phyloP scores from a whole-genome alignment of 2,113 vertebrate species.

The Galbula dea region DNA sequence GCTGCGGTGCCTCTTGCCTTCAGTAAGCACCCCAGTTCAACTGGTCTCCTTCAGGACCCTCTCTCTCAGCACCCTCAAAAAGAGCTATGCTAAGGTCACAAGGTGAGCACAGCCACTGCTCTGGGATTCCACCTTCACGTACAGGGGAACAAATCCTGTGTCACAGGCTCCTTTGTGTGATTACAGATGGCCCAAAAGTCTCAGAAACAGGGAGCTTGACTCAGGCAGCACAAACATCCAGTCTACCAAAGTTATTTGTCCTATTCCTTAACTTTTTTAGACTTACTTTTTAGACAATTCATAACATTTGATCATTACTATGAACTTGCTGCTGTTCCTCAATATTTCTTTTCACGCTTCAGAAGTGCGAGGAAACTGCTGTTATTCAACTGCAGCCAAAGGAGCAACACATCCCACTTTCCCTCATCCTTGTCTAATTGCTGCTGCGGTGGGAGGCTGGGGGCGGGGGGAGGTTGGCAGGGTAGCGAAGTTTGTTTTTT shows the following conservation, averaged over 20 bases:
- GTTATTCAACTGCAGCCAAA: background rate
- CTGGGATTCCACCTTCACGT: background rate
- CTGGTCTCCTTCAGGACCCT: fast-evolving
- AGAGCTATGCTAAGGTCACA: fast-evolving
- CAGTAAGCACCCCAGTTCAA: background rate
- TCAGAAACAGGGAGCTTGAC: fast-evolving
- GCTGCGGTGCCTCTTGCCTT: background rate
- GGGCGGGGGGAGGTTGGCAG: background rate
- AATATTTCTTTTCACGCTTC: background rate
- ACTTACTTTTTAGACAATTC: background rate
- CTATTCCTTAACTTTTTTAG: background rate
- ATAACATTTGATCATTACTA: background rate
- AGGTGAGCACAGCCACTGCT: background rate
- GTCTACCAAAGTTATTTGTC: background rate
- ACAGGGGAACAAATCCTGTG: background rate
- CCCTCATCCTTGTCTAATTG: too few relatives aligned
- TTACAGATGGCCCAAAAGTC: too few relatives aligned
- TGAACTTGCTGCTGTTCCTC: background rate
- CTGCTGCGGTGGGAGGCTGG: background rate
- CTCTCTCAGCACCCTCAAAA: background rate
- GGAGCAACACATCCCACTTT: fast-evolving
- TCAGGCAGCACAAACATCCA: background rate
- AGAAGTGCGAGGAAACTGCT: fast-evolving
- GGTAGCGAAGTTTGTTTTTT: background rate
- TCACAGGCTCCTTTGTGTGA: background rate